Evolutionary conservation across 2,888 invertebrate genomes (phyloP).

Genomic region (Epinotia demarniana): DNA sequence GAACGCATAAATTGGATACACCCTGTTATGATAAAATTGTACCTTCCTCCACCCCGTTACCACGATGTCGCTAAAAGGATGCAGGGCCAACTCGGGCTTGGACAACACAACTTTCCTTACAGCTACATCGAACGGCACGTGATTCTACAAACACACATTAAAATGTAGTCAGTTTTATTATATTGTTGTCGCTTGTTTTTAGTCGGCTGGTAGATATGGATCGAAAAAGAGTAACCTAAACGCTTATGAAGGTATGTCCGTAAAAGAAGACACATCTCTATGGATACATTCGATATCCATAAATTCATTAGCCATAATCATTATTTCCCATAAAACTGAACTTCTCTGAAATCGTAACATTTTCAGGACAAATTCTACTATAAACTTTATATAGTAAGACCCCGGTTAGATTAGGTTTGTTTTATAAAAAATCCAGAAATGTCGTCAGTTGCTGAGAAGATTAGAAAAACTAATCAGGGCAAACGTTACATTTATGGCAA

Average conservation of each 20-base stretch:
- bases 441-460: too few relatives aligned
- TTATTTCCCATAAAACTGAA: too few relatives aligned
- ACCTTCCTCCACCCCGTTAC: slow-evolving; percentile 69
- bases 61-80: slow-evolving; percentile 51
- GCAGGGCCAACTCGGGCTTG: slow-evolving; percentile 57
- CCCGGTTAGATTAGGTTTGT: too few relatives aligned
- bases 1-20: neutral
- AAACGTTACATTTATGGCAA: too few relatives aligned
- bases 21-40: slow-evolving; percentile 4
- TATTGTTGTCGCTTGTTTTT: neutral
- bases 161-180: neutral
- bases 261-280: neutral
- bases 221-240: neutral
- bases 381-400: too few relatives aligned
- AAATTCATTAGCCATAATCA: too few relatives aligned
- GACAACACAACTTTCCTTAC: slow-evolving; percentile 63
- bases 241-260: neutral
- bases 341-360: too few relatives aligned
- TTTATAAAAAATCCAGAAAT: too few relatives aligned
- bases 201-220: neutral
- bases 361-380: too few relatives aligned
- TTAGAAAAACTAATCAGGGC: too few relatives aligned
- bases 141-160: slow-evolving; percentile 52
- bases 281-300: too few relatives aligned
- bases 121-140: slow-evolving; percentile 56